A percentile compares a stretch with the other conserved stretches of the same genome.
These are phyloP conservation scores for Manis pentadactyla DNA, from an alignment of 2,797 vertebrate species.

Conservation along the genomic window DNA sequence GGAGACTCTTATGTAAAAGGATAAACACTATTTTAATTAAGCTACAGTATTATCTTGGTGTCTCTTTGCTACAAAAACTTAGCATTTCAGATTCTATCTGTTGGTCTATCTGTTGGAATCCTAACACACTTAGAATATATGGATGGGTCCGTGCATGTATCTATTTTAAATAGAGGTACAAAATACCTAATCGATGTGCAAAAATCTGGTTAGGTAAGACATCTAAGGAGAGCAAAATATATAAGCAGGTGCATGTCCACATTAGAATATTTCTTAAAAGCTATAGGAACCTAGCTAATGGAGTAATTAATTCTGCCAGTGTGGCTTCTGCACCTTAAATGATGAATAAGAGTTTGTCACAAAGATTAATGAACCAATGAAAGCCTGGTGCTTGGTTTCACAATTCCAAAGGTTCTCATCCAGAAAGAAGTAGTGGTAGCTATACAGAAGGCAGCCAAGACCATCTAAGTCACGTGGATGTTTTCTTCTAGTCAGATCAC, in stretches of 20 bases:
- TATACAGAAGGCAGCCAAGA: not conserved
- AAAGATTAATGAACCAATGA: not conserved
- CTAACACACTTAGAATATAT: not conserved
- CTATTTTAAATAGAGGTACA: not conserved
- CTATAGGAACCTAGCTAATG: not conserved
- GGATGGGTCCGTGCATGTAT: not conserved
- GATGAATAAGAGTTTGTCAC: slow-evolving; percentile 3
- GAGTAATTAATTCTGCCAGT: not conserved
- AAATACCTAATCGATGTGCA: not conserved
- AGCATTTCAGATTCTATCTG: not conserved
- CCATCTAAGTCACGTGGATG: not conserved
- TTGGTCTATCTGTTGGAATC: not conserved
- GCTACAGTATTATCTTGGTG: not conserved
- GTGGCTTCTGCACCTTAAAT: slow-evolving; percentile 13
- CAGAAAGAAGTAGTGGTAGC: not conserved
- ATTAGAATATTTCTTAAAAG: not conserved
- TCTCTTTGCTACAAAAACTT: not conserved
- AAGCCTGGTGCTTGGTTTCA: not conserved
- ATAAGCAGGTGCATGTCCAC: not conserved
- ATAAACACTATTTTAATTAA: not conserved
- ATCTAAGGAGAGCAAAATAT: slow-evolving; percentile 24
- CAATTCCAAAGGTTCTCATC: not conserved
- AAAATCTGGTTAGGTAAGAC: not conserved
- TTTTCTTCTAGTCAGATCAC: not conserved
- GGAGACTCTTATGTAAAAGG: not conserved